Conservation (phyloP, 1,140 invertebrate species). For the Limonius californicus region DNA sequence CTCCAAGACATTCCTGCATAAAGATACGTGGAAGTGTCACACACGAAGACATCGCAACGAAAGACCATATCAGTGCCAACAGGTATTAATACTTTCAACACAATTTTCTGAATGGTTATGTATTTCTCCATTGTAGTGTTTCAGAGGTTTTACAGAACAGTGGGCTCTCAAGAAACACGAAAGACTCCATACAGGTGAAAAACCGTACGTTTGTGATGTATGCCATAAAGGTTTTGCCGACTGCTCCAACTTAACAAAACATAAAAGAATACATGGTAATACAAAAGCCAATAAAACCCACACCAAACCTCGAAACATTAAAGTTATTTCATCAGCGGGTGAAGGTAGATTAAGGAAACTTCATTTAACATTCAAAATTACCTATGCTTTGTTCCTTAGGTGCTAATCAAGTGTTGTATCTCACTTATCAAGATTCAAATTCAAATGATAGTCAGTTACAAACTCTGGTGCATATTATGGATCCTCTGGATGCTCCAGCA, state of each 20-base stretch:
- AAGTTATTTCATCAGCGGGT: conserved; percentile 17
- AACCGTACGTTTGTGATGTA: conserved; percentile 70
- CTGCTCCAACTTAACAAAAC: conserved; percentile 63
- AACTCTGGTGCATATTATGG: conserved; percentile 25
- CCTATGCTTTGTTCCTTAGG: too few relatives aligned
- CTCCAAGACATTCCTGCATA: conserved; percentile 58
- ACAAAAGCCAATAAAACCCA: conserved; percentile 38
- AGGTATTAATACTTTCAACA: conserved; percentile 22
- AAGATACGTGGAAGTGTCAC: conserved; percentile 62
- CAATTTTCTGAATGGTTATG: too few relatives aligned
- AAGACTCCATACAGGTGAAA: conserved; percentile 67
- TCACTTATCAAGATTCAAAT: conserved; percentile 26
- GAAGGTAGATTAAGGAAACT: conserved; percentile 4
- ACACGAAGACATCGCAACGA: conserved; percentile 60
- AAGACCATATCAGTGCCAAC: conserved; percentile 58
- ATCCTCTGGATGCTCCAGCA: neutral
- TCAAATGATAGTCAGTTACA: conserved; percentile 17
- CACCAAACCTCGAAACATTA: conserved; percentile 27
- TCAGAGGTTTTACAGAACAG: conserved; percentile 61
- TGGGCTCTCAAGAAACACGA: conserved; percentile 66
- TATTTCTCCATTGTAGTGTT: too few relatives aligned
- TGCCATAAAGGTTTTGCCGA: conserved; percentile 73
- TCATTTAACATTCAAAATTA: neutral
- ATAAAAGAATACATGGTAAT: conserved; percentile 53
- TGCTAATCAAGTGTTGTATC: conserved; percentile 31